Evolutionary conservation across 2,797 vertebrate species (phyloP), one percentile per base, ranked within the genome.

Genomic region (Enteromius viviparus): DNA sequence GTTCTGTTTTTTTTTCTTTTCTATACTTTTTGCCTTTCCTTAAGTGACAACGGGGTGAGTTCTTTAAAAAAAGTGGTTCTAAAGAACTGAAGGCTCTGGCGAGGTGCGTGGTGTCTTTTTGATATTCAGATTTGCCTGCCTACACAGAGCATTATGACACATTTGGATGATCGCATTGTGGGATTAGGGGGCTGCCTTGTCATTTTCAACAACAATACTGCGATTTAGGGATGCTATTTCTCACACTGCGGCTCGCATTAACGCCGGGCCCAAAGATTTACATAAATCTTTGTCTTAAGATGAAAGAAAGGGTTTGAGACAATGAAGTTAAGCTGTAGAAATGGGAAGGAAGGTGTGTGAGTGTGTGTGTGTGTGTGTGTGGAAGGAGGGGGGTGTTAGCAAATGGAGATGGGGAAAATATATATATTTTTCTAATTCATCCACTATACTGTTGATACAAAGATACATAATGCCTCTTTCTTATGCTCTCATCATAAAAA

Each of bases 211-310:
- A 94, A 95, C 95, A 95, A 95, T 90, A 91, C 94, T 84, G 88
- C 91, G 95, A 94, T 95, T 94, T 94, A 93, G 94, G 92, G 93
- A 94, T 92, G 91, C 94, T 91, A 92, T 94, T 95, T 95, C 90
- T 94, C 95, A 93, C 92, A 93, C 89, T 89, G 94, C 88, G 90
- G 93, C 91, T 91, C 88, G 92, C 93, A 94, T 95, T 95, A 95
- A 93, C 88, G 93, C 93, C 76, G 85, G 92, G 91, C 93, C 93
- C 89, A 90, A 86, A 95, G 95, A 95, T 95, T 95, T 95, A 95
- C 95, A 95, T 95, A 95, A 94, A 95, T 95, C 95, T 95, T 95
- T 95, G 94, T 95, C 94, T 95, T 95, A 94, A 94, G 93, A 95
- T 95, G 94, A 95, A 95, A 95, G 94, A 90, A 87, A 92, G 89